Evolutionary conservation across 2,888 invertebrate species (phyloP).

Genomic region (Thecocarcelia acutangulata): DNA sequence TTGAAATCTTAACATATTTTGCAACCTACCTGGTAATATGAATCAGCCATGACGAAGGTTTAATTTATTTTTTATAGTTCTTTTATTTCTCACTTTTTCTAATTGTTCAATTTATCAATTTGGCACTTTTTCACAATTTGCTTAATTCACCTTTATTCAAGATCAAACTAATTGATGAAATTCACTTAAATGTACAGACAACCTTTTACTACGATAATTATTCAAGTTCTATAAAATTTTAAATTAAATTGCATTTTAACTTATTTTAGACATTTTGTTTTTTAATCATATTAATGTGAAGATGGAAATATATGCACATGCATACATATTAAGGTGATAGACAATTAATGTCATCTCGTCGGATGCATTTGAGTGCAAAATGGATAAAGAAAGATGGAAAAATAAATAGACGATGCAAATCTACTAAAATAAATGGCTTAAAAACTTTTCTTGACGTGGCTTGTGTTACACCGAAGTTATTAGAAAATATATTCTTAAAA

Average conservation of each 20-base stretch:
- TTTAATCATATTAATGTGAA: not conserved
- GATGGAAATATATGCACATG: slow-evolving; percentile 2
- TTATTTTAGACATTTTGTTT: slow-evolving; percentile 1
- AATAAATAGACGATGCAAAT: not conserved
- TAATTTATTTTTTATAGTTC: slow-evolving; percentile 22
- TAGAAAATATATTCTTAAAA: not conserved
- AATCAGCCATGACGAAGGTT: slow-evolving; percentile 79
- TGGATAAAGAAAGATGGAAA: not conserved
- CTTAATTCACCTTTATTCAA: slow-evolving; percentile 54
- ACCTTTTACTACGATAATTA: slow-evolving; percentile 2
- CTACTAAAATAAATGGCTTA: not conserved
- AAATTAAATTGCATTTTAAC: not conserved
- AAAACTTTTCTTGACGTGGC: slow-evolving; percentile 11
- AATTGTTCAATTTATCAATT: slow-evolving; percentile 23
- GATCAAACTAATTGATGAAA: slow-evolving; percentile 55
- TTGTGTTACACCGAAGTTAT: slow-evolving; percentile 16
- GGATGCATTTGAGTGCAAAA: not conserved
- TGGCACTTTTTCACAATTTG: slow-evolving; percentile 31
- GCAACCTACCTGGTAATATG: slow-evolving; percentile 81
- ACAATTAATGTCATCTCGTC: not conserved
- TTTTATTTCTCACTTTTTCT: slow-evolving; percentile 22
- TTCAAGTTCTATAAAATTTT: slow-evolving; percentile 5
- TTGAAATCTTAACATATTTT: not conserved
- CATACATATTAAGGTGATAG: slow-evolving; percentile 3
- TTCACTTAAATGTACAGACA: slow-evolving; percentile 22